Percentiles rank a stretch among this genome's conserved stretches.
These are phyloP conservation scores for Rhabdomys pumilio DNA, from an alignment of 2,797 vertebrate species.

Conservation along the genomic window DNA sequence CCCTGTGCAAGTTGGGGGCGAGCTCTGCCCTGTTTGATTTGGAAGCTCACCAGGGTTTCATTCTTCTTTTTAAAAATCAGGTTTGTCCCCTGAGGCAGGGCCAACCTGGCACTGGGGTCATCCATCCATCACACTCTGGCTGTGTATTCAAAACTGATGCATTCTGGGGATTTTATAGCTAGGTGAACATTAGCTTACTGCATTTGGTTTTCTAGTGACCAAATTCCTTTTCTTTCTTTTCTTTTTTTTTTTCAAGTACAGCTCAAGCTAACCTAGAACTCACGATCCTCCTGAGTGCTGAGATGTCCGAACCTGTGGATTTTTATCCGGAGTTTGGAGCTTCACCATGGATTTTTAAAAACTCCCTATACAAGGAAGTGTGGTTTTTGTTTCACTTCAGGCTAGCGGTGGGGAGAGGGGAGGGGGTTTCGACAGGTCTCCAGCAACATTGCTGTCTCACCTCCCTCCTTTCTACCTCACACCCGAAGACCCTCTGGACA, in stretches of 20 bases:
- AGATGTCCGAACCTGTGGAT: background rate
- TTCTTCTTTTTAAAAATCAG: constrained; percentile 42
- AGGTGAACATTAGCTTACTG: background rate
- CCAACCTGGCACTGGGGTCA: background rate
- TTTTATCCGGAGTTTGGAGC: background rate
- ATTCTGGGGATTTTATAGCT: background rate
- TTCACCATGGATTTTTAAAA: background rate
- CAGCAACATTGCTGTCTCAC: background rate
- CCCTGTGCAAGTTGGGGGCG: background rate
- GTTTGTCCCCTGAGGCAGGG: background rate
- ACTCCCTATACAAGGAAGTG: background rate
- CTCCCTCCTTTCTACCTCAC: background rate
- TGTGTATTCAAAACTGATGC: background rate
- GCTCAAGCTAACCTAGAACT: background rate
- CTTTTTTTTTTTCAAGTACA: background rate
- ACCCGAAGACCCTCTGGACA: background rate
- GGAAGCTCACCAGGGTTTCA: constrained; percentile 58
- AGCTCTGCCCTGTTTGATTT: constrained; percentile 45
- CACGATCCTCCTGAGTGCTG: background rate
- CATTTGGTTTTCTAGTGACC: background rate
- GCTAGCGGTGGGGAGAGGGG: background rate
- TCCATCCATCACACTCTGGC: background rate
- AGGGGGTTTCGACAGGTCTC: background rate
- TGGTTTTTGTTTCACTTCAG: background rate
- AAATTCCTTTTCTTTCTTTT: background rate